Base-by-base conservation (phyloP, 2,113 vertebrate species). In the Protomyctophum bolini region DNA sequence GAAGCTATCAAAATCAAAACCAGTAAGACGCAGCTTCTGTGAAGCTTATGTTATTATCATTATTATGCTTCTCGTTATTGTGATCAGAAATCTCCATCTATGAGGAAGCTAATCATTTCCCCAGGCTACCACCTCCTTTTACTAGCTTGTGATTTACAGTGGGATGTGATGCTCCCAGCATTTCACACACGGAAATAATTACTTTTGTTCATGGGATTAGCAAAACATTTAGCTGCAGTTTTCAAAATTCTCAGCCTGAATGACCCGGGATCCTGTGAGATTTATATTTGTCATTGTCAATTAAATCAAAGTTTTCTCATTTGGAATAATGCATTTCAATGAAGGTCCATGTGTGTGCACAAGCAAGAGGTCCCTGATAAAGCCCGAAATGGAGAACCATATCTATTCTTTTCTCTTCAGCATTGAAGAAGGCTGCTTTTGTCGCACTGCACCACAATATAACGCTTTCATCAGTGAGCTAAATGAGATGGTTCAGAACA, bases 71-170 rank as follows among this genome's bases (percentile, higher is more conserved):
- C 59, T 84, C 79, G 67, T 67, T 81, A 67, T 71, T 58, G 58
- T 57, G 55, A 86, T 86, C 76, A 84, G 67, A 21, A 21, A 79
- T 70, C 62, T 12, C n/a, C 47, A 66, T 61, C 57, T 51, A 62
- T 71, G 8, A 41, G 5, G 8, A 4, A 66, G 12, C 7, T 1
- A 6, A 33, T 73, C 69, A 67, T 87, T 77, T 77, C 83, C 86
- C 45, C 55, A 57, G 50, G 50, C 33, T 68, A 58, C 11, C n/a
- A n/a, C n/a, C 61, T 29, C 21, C 49, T 64, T 52, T 9, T 28
- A 52, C 48, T 64, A 7, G 8, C n/a, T 2, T 9, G 61, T 21
- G 21, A 21, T 49, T 63, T 21, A 63, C 46, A 63, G 45, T 45
- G 59, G 33, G 14, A n/a, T 15, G 21, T 63, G 12, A 12, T 11